These are phyloP conservation scores for Thalassoma bifasciatum DNA, from an alignment of 2,113 vertebrate species.

Conservation along the genomic window DNA sequence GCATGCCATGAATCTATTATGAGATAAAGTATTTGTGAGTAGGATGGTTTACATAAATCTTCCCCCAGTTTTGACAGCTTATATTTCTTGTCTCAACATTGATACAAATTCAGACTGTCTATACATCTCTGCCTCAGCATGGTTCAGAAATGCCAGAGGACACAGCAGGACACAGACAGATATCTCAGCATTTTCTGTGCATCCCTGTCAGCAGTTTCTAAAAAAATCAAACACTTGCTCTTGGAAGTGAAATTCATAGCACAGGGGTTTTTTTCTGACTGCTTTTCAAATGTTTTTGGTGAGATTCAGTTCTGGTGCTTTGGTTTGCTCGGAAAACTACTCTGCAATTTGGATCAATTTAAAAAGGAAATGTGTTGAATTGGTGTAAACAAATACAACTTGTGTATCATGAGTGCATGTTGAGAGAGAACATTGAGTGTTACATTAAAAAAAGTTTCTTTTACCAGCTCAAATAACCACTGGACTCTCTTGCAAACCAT, in stretches of 20 bases:
- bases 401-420: no score
- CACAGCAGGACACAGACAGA: constrained; percentile 5
- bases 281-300: no score
- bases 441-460: no score
- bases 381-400: no score
- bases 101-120: constrained; percentile 8
- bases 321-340: no score
- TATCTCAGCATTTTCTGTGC: constrained; percentile 8
- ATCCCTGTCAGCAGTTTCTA: not conserved
- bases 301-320: no score
- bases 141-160: constrained; percentile 9
- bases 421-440: no score
- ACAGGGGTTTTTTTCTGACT: not conserved
- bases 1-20: no score
- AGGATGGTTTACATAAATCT: not conserved
- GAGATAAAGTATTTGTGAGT: not conserved
- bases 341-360: no score
- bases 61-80: not conserved
- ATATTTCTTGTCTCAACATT: not conserved
- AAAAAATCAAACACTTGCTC: not conserved
- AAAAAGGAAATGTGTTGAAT: no score
- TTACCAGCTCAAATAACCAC: no score
- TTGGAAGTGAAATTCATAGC: not conserved
- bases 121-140: constrained; percentile 10
- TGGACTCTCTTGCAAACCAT: no score